phyloP scores from a whole-genome alignment of 2,888 invertebrate genomes.

The Drosophila prostipennis region DNA sequence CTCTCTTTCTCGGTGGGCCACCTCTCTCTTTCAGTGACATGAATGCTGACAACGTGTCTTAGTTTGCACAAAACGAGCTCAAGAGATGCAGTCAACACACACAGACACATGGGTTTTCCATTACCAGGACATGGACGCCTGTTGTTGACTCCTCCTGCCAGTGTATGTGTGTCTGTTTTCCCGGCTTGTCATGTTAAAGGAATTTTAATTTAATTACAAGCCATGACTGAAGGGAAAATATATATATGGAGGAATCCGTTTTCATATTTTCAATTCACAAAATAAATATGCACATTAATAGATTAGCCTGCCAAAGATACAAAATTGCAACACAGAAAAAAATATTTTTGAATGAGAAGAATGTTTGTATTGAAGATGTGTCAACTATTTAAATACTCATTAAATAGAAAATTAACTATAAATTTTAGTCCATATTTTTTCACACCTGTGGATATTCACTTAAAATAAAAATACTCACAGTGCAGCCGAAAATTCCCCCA shows the following conservation, averaged over 20 bases:
- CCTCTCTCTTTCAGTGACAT: slow-evolving; percentile 64
- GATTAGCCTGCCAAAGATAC: slow-evolving; percentile 50
- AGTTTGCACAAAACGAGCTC: slow-evolving; percentile 76
- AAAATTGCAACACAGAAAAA: not conserved
- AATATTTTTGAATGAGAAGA: not conserved
- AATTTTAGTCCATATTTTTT: not conserved
- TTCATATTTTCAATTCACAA: slow-evolving; percentile 14
- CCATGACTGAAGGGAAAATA: slow-evolving; percentile 13
- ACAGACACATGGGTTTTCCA: slow-evolving; percentile 28
- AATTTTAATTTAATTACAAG: slow-evolving; percentile 80
- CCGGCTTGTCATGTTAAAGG: slow-evolving; percentile 72
- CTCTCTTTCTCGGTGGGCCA: not conserved
- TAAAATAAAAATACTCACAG: not conserved
- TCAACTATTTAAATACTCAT: too few relatives aligned
- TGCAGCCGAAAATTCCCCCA: not conserved
- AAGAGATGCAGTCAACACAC: slow-evolving; percentile 49
- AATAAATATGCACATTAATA: slow-evolving; percentile 59
- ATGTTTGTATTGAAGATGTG: too few relatives aligned
- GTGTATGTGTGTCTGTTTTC: slow-evolving; percentile 44
- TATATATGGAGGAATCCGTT: not conserved
- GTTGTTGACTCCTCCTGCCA: slow-evolving; percentile 53
- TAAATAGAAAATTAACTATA: too few relatives aligned
- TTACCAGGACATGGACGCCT: slow-evolving; percentile 53
- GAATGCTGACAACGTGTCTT: slow-evolving; percentile 81
- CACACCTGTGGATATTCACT: too few relatives aligned